Conservation (phyloP, 2,113 vertebrate species). For the Thryonomys swinderianus region DNA sequence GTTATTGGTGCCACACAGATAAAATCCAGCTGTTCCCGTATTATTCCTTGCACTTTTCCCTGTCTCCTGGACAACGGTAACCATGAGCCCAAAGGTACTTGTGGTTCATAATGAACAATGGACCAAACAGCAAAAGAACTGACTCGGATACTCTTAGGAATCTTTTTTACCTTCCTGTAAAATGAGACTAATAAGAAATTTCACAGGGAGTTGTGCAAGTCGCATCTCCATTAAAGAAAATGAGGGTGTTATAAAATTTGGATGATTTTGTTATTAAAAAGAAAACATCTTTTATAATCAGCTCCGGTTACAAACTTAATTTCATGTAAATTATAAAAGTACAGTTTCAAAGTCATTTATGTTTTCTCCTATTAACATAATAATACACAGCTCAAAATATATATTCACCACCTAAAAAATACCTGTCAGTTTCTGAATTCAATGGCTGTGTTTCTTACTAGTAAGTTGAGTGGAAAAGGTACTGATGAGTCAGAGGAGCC, state of each 20-base stretch:
- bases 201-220: background rate
- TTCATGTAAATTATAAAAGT: constrained; percentile 28
- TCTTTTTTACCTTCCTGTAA: constrained; percentile 28
- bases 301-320: background rate
- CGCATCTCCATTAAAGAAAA: background rate
- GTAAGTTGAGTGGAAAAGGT: background rate
- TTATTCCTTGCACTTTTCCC: background rate
- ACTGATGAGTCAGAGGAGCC: background rate
- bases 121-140: background rate
- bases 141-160: background rate
- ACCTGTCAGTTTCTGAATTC: background rate
- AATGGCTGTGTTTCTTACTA: background rate
- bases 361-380: background rate
- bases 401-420: background rate
- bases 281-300: constrained; percentile 32
- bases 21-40: background rate
- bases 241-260: background rate
- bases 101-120: background rate
- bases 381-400: constrained; percentile 12
- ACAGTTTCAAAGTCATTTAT: background rate
- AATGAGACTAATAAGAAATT: constrained; percentile 32
- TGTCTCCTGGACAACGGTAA: background rate
- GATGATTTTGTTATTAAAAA: background rate
- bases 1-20: background rate
- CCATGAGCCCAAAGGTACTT: background rate